Conservation (phyloP, 2,797 vertebrate species). For the Sylvilagus floridanus region DNA sequence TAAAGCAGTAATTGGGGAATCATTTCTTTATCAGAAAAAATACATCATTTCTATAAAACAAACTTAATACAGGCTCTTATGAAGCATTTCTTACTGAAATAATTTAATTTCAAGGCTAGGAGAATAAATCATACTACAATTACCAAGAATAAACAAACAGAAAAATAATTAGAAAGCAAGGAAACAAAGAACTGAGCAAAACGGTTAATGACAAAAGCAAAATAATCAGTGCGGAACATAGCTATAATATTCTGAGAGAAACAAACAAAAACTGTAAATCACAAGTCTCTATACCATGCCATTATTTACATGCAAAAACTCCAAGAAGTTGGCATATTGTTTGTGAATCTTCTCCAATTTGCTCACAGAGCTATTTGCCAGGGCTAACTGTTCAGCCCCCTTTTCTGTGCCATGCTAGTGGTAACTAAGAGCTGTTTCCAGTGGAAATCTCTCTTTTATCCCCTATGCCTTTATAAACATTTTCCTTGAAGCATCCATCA, state of each 20-base stretch:
- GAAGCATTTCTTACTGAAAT: background rate
- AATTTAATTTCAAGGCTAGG: conserved; percentile 10
- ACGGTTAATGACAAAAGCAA: background rate
- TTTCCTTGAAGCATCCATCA: background rate
- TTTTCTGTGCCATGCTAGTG: background rate
- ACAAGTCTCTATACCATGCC: background rate
- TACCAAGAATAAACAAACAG: background rate
- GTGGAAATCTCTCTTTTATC: background rate
- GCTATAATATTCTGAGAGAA: background rate
- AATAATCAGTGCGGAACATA: background rate
- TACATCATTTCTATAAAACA: background rate
- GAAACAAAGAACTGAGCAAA: background rate
- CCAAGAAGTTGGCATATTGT: background rate
- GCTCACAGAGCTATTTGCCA: background rate
- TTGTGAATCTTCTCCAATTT: background rate
- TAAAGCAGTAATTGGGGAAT: background rate
- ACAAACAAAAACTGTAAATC: background rate
- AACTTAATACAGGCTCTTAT: background rate
- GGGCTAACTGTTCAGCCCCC: background rate
- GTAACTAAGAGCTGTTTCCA: conserved; percentile 1
- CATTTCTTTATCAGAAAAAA: background rate
- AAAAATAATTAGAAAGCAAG: background rate
- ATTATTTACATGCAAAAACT: background rate
- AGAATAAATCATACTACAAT: background rate
- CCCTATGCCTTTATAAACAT: background rate